phyloP scores from a whole-genome alignment of 2,113 vertebrate genomes.

The Gnathonemus echidnorhynchus region DNA sequence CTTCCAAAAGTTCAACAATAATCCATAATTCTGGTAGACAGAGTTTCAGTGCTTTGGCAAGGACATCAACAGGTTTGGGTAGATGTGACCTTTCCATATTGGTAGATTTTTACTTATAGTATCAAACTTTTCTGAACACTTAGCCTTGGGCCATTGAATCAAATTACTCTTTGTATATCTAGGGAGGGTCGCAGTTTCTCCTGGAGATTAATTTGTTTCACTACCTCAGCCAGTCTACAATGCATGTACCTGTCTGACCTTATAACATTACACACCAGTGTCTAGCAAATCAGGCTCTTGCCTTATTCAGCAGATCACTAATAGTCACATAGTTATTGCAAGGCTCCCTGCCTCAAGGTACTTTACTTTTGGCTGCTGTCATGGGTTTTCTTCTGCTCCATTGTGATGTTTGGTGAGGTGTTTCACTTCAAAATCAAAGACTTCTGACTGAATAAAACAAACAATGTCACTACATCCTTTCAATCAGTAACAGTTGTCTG shows the following conservation, averaged over 20 bases:
- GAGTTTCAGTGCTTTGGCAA: background rate
- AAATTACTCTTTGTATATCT: background rate
- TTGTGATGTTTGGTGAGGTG: background rate
- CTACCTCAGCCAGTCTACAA: background rate
- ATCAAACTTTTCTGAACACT: background rate
- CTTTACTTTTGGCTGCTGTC: background rate
- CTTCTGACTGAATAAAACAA: background rate
- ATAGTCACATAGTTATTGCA: background rate
- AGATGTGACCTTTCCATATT: background rate
- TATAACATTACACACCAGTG: background rate
- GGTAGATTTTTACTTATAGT: background rate
- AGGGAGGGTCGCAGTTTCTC: background rate
- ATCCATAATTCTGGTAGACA: background rate
- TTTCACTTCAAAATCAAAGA: background rate
- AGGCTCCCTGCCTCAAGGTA: background rate
- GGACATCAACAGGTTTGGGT: background rate
- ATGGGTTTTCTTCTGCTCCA: background rate
- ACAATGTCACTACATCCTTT: background rate
- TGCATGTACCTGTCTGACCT: background rate
- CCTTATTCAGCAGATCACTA: background rate
- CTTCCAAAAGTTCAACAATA: background rate
- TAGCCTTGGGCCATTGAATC: background rate
- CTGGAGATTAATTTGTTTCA: slow-evolving; percentile 5
- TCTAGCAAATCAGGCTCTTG: background rate
- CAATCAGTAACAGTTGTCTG: background rate